phyloP scores from a whole-genome alignment of 2,888 invertebrate species.

The Oligia fasciuncula region DNA sequence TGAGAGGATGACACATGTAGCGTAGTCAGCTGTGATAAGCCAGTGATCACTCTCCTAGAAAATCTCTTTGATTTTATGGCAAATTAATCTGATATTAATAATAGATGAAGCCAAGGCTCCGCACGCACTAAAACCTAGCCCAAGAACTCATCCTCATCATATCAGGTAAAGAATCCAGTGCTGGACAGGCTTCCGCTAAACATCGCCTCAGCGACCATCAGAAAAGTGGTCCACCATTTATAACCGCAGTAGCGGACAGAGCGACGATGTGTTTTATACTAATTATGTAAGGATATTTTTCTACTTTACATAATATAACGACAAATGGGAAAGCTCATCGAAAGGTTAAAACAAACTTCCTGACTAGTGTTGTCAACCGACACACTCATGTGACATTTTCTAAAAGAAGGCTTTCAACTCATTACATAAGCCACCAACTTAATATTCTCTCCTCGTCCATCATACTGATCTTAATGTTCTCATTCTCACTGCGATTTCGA shows the following conservation, averaged over 20 bases:
- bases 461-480: conserved; percentile 50
- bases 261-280: background rate
- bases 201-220: background rate
- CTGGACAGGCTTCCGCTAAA: background rate
- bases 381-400: conserved; percentile 25
- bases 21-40: conserved; percentile 41
- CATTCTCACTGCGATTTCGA: conserved; percentile 53
- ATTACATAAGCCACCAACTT: conserved; percentile 44
- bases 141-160: background rate
- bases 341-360: conserved; percentile 29
- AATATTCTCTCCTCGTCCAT: conserved; percentile 46
- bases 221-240: background rate
- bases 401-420: conserved; percentile 15
- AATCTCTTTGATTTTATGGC: conserved; percentile 38
- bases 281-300: conserved; percentile 22
- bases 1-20: conserved; percentile 25
- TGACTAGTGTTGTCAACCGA: conserved; percentile 18
- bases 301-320: conserved; percentile 13
- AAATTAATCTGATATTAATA: conserved; percentile 25
- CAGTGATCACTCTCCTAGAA: conserved; percentile 41
- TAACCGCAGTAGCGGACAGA: background rate
- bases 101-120: background rate
- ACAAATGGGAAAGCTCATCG: background rate
- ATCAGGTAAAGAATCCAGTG: background rate
- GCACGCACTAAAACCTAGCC: background rate